A percentile compares a stretch with the other conserved stretches of the same genome.
Evolutionary conservation across 1,140 invertebrate genomes (phyloP).

Genomic region (Scaptomyza pallida): DNA sequence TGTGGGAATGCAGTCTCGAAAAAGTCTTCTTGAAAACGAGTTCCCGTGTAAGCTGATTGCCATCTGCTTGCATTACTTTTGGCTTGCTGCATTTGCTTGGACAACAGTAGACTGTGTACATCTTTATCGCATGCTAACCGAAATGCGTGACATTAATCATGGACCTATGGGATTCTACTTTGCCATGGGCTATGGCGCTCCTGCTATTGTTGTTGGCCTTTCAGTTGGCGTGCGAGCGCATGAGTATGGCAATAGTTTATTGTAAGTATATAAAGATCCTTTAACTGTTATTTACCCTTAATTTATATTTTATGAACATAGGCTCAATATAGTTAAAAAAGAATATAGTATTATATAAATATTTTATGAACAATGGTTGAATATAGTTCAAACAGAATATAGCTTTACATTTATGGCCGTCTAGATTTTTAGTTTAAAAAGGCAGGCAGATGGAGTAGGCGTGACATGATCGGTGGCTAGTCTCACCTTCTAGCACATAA

Average conservation of each 20-base stretch:
- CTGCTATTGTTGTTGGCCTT: conserved; percentile 95
- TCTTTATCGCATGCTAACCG: conserved; percentile 96
- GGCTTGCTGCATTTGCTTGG: conserved; percentile 95
- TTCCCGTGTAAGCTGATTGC: conserved; percentile 95
- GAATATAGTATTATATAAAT: no score
- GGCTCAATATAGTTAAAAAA: no score
- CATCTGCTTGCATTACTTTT: conserved; percentile 96
- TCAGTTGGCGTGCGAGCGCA: conserved; percentile 96
- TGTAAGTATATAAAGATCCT: conserved; percentile 88
- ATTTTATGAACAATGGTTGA: no score
- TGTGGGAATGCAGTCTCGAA: conserved; percentile 92
- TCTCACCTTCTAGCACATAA: no score
- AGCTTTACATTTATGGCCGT: no score
- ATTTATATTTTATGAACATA: no score
- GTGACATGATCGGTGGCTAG: no score
- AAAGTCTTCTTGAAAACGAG: conserved; percentile 90
- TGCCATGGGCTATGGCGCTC: conserved; percentile 96
- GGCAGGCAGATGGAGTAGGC: no score
- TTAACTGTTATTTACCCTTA: not conserved
- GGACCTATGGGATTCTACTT: conserved; percentile 97
- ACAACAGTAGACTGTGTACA: conserved; percentile 96
- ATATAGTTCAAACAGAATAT: no score
- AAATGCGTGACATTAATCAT: conserved; percentile 98
- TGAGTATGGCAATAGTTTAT: conserved; percentile 96
- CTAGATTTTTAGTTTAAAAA: no score